Base-by-base conservation (phyloP, 2,888 invertebrate species). In the Galerucella pusilla region DNA sequence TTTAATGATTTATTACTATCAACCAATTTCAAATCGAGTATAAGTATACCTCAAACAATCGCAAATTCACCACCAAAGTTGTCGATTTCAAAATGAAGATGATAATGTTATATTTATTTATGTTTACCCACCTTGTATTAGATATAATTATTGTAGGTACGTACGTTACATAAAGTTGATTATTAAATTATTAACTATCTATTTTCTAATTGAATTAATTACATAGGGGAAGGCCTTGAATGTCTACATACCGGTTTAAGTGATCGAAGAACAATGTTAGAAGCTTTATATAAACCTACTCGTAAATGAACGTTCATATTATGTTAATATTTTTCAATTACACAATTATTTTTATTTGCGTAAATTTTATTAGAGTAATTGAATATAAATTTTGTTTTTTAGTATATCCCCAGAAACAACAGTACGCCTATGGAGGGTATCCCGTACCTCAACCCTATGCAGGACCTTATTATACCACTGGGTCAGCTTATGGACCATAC, bases 371-470 rank as follows among this genome's bases (percentile, higher is more conserved):
- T 42, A 14, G 10, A 45, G 11, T 49, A 49, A 4, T 49, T 49
- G 2, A 49, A 49, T 14, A 49, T 49, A 14, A 14, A 49, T 49
- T 49, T 80, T 79, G 81, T 84, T 89, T 89, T 20, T 64, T 91
- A 95, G 97, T 97, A 84, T 97, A 97, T 89, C 97, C 97, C 69
- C 97, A 97, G 88, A 97, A 97, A 89, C 96, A 97, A 87, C 96
- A 96, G 82, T 96, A 96, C 86, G 96, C 96, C 16, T 97, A 96
- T 87, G 94, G 96, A 71, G 95, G 96, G 75, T 96, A 96, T 88
- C 94, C 95, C 73, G 90, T 91, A 73, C 91, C 92, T 63, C 93
- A 92, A 78, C 94, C 95, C 71, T 96, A 96, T 89, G 94, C 96
- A 75, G 94, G 94, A 59, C 96, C 96, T 49, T 95, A 95, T 85